Conservation (phyloP, 2,113 vertebrate genomes). For the Plotosus lineatus region DNA sequence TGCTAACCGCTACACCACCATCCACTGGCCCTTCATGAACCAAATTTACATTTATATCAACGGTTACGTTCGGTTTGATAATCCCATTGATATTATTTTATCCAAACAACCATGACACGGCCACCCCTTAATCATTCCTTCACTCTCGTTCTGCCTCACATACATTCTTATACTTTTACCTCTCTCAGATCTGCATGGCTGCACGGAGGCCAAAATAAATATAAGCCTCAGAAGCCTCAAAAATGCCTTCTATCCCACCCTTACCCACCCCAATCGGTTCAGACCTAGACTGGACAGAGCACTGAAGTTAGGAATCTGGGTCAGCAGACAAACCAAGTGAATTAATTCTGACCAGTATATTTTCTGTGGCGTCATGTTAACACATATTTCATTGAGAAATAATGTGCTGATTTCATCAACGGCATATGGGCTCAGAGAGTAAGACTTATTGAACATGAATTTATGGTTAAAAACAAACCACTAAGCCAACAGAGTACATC, state of each 20-base stretch:
- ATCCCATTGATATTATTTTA: too few species aligned
- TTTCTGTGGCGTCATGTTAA: background rate
- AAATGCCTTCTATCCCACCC: slow-evolving; percentile 15
- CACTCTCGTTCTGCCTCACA: slow-evolving; percentile 23
- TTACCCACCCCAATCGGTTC: too few species aligned
- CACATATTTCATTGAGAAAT: background rate
- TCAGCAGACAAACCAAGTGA: background rate
- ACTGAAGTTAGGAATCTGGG: background rate
- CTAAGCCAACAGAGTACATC: too few species aligned
- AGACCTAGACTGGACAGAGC: background rate
- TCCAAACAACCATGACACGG: too few species aligned
- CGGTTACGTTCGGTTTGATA: too few species aligned
- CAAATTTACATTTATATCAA: too few species aligned
- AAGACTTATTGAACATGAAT: too few species aligned
- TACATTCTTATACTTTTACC: background rate
- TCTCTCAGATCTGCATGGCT: slow-evolving; percentile 29
- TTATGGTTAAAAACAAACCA: too few species aligned
- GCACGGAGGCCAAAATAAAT: slow-evolving; percentile 33
- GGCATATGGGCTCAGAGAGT: background rate
- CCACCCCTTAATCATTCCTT: too few species aligned
- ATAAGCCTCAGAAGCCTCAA: slow-evolving; percentile 32
- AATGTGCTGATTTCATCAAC: background rate
- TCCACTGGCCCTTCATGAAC: too few species aligned
- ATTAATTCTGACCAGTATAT: background rate
- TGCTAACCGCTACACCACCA: too few species aligned